A percentile compares a stretch with the other conserved stretches of the same genome.
Evolutionary conservation across 2,797 vertebrate genomes (phyloP).

Genomic region (Acrossocheilus wenchowensis): DNA sequence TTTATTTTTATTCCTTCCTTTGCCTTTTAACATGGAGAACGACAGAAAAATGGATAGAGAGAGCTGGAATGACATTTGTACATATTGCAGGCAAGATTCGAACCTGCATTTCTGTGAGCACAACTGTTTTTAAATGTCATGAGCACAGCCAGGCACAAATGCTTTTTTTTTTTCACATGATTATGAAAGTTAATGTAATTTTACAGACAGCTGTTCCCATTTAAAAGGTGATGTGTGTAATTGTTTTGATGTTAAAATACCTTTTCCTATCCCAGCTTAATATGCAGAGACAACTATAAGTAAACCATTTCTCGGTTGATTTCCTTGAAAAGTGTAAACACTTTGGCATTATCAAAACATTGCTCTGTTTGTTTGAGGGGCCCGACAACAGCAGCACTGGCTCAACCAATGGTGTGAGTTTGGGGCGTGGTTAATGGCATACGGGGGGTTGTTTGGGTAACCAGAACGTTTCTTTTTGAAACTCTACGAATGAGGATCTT

Average conservation of each 20-base stretch:
- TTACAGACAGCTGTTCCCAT: slow-evolving; percentile 13
- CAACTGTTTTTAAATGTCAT: slow-evolving; percentile 22
- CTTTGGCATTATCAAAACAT: slow-evolving; percentile 14
- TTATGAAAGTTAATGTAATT: slow-evolving; percentile 36
- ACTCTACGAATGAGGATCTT: neutral
- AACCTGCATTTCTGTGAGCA: neutral
- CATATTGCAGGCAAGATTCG: slow-evolving; percentile 2
- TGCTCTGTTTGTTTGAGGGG: slow-evolving; percentile 1
- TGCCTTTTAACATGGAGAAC: slow-evolving; percentile 4
- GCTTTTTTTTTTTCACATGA: slow-evolving; percentile 1
- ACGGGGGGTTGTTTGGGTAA: neutral
- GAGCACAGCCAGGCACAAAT: neutral
- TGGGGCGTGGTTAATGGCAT: neutral
- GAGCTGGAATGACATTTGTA: neutral
- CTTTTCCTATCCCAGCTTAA: neutral
- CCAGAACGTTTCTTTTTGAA: neutral
- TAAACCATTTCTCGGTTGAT: slow-evolving; percentile 20
- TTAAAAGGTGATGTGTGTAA: slow-evolving; percentile 27
- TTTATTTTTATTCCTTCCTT: slow-evolving; percentile 27
- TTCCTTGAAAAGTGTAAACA: slow-evolving; percentile 20
- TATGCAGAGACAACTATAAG: slow-evolving; percentile 18
- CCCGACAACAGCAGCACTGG: neutral
- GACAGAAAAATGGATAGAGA: neutral
- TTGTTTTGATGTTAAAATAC: slow-evolving; percentile 16
- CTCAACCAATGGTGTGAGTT: neutral